Evolutionary conservation across 2,888 invertebrate species (phyloP).

Genomic region (Phengaris arion): DNA sequence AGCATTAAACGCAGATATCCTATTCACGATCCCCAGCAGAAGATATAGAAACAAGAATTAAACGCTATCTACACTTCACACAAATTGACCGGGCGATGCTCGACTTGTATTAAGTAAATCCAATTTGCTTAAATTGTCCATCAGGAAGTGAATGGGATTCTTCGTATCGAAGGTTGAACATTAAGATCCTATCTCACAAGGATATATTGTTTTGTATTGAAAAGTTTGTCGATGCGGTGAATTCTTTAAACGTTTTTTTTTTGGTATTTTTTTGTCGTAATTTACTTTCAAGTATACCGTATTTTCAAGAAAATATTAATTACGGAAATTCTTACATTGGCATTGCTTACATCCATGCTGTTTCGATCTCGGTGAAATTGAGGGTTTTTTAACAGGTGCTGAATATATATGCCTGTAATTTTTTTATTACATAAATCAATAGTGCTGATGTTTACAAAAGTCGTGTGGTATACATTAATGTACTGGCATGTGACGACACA

Average conservation of each 20-base stretch:
- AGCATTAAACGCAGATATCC: background rate
- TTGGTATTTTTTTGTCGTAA: too few species aligned
- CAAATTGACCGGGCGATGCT: constrained; percentile 41
- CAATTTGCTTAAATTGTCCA: constrained; percentile 44
- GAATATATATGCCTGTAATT: too few species aligned
- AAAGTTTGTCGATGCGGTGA: constrained; percentile 1
- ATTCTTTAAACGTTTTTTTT: background rate
- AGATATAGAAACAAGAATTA: constrained; percentile 11
- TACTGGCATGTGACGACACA: too few species aligned
- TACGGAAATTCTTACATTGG: too few species aligned
- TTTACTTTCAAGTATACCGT: too few species aligned
- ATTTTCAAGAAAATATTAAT: too few species aligned
- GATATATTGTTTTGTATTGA: constrained; percentile 11
- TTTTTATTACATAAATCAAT: too few species aligned
- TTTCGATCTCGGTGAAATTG: too few species aligned
- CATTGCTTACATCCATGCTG: too few species aligned
- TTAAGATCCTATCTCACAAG: constrained; percentile 31
- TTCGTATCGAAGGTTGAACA: constrained; percentile 34
- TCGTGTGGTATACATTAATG: too few species aligned
- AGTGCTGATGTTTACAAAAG: too few species aligned
- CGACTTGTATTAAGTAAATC: constrained; percentile 44
- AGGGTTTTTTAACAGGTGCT: too few species aligned
- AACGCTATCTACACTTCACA: constrained; percentile 39
- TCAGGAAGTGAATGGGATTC: constrained; percentile 38
- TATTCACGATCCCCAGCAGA: background rate